Conservation (phyloP, 2,888 invertebrate genomes). For the Cheilosia grossa region DNA sequence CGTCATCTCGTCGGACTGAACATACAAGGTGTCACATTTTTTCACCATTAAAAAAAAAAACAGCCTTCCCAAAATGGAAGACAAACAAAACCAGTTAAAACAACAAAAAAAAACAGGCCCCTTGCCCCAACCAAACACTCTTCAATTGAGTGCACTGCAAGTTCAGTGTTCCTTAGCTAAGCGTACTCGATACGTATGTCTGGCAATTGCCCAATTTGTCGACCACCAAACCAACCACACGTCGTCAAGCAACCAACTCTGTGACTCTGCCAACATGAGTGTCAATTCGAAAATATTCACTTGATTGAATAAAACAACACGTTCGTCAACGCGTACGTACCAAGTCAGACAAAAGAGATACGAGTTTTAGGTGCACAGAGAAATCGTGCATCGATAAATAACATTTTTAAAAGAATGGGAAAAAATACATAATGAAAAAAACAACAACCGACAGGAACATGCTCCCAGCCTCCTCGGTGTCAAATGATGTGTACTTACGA, state of each 20-base stretch:
- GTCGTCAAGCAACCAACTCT: background rate
- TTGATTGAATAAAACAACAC: conserved; percentile 68
- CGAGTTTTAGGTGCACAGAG: conserved; percentile 3
- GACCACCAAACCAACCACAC: conserved; percentile 33
- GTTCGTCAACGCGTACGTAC: conserved; percentile 26
- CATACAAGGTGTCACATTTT: background rate
- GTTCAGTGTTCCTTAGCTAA: conserved; percentile 45
- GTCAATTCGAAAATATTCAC: conserved; percentile 57
- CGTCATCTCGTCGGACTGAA: no score
- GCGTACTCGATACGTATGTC: conserved; percentile 17
- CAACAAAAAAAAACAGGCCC: background rate
- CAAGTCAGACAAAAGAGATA: conserved; percentile 21
- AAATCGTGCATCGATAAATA: conserved; percentile 42
- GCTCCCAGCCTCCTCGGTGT: conserved; percentile 44
- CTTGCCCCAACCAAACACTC: background rate
- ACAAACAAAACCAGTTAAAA: conserved; percentile 28
- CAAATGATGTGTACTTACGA: conserved; percentile 67
- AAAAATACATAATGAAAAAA: background rate
- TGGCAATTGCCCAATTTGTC: conserved; percentile 68
- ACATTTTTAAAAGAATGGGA: background rate
- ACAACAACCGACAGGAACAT: conserved; percentile 37
- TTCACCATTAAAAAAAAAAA: no score
- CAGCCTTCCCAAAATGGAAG: conserved; percentile 23
- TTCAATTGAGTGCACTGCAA: conserved; percentile 31
- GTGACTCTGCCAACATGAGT: conserved; percentile 45